These are phyloP conservation scores for Drosophila pseudoananassae DNA, from an alignment of 1,140 invertebrate genomes.

Conservation along the genomic window DNA sequence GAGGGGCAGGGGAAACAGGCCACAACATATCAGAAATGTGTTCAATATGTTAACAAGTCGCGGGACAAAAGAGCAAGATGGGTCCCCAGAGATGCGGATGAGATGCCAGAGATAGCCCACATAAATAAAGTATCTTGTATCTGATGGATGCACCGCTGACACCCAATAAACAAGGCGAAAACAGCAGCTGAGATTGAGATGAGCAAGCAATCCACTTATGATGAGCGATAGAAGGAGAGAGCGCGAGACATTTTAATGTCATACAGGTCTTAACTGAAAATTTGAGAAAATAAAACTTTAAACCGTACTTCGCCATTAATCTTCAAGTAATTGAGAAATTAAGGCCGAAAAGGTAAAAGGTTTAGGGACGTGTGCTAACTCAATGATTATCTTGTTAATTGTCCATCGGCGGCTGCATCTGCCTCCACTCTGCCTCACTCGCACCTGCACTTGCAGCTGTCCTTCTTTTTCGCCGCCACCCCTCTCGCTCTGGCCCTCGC, in stretches of 20 bases:
- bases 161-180: conserved; percentile 47
- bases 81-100: conserved; percentile 22
- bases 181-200: conserved; percentile 25
- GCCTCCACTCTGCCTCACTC: neutral
- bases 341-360: neutral
- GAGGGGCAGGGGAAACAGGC: neutral
- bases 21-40: conserved; percentile 53
- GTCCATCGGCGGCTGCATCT: conserved; percentile 25
- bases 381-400: conserved; percentile 46
- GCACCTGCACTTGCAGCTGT: conserved; percentile 36
- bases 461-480: conserved; percentile 5
- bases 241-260: neutral
- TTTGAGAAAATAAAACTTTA: neutral
- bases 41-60: conserved; percentile 69
- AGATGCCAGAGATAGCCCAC: conserved; percentile 58
- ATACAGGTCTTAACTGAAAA: neutral
- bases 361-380: conserved; percentile 11
- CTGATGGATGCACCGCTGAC: conserved; percentile 51
- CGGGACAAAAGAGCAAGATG: conserved; percentile 30
- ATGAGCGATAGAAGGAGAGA: neutral
- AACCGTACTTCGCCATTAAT: neutral
- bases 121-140: conserved; percentile 42
- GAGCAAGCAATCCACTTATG: neutral
- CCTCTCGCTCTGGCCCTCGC: conserved; percentile 1
- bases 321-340: neutral